Percentiles rank a stretch among this genome's conserved stretches.
Conservation (phyloP, 2,888 invertebrate genomes). For the Parochlus steinenii region DNA sequence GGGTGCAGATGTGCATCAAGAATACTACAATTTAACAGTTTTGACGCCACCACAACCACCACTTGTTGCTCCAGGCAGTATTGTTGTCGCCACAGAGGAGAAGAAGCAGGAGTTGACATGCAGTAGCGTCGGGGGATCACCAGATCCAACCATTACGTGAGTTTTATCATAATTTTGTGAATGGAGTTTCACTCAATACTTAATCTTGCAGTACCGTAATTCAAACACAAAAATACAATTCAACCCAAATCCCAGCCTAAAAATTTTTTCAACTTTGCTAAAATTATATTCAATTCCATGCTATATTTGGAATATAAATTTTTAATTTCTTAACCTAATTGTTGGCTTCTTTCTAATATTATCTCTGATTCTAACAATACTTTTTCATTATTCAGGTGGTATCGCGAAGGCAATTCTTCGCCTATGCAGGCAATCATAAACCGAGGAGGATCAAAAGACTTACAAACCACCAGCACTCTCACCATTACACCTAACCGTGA, state of each 20-base stretch:
- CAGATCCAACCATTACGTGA: conserved; percentile 69
- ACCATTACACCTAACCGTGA: conserved; percentile 61
- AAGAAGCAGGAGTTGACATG: conserved; percentile 59
- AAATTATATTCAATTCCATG: too few species aligned
- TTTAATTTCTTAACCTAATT: conserved; percentile 2
- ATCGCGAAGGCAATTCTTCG: conserved; percentile 56
- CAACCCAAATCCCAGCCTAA: too few species aligned
- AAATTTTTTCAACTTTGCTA: too few species aligned
- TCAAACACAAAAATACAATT: too few species aligned
- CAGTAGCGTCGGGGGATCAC: conserved; percentile 76
- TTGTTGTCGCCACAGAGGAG: conserved; percentile 68
- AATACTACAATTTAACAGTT: conserved; percentile 69
- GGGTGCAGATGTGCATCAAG: conserved; percentile 67
- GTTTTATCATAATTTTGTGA: too few species aligned
- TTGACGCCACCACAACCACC: conserved; percentile 72
- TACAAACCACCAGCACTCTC: conserved; percentile 58
- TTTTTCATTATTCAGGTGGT: conserved; percentile 43
- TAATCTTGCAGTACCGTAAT: too few species aligned
- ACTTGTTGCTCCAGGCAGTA: conserved; percentile 53
- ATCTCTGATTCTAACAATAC: not conserved
- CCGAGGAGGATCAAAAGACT: conserved; percentile 54
- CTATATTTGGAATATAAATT: too few species aligned
- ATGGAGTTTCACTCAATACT: too few species aligned
- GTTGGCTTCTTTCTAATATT: conserved; percentile 14
- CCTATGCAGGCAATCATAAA: conserved; percentile 53